Percentiles rank a stretch among this genome's conserved stretches.
These are phyloP conservation scores for Epiblema foenella DNA, from an alignment of 2,888 invertebrate genomes.

Conservation along the genomic window DNA sequence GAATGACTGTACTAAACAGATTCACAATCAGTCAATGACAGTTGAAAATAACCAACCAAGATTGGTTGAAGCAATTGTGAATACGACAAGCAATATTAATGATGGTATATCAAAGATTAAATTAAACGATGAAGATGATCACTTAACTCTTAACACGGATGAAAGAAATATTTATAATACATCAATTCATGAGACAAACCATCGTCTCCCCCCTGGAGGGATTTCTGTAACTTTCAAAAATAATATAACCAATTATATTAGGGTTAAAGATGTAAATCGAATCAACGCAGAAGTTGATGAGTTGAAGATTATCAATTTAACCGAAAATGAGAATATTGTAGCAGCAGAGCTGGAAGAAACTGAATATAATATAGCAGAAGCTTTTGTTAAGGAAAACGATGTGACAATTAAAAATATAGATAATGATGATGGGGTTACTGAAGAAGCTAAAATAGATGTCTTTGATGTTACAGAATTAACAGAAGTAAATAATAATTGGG, in stretches of 20 bases:
- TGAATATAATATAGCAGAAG: constrained; percentile 5
- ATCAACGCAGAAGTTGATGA: background rate
- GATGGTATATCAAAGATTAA: background rate
- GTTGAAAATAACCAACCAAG: background rate
- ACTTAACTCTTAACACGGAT: background rate
- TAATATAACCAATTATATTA: background rate
- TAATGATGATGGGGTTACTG: background rate
- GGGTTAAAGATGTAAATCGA: background rate
- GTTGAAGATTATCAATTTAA: background rate
- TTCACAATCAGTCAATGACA: no score
- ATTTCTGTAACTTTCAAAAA: background rate
- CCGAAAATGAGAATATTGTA: background rate
- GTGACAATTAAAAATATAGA: background rate
- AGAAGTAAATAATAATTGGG: no score
- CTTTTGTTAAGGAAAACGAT: background rate
- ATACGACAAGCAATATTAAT: background rate
- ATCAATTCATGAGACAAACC: background rate
- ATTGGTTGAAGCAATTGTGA: background rate
- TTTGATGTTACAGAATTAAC: constrained; percentile 5
- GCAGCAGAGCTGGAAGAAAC: background rate
- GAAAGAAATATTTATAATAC: background rate
- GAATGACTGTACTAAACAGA: background rate
- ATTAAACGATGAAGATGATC: background rate
- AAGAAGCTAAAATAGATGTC: constrained; percentile 1
- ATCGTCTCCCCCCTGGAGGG: background rate